Evolutionary conservation across 2,797 vertebrate species (phyloP).

Genomic region (Esox masquinongy): DNA sequence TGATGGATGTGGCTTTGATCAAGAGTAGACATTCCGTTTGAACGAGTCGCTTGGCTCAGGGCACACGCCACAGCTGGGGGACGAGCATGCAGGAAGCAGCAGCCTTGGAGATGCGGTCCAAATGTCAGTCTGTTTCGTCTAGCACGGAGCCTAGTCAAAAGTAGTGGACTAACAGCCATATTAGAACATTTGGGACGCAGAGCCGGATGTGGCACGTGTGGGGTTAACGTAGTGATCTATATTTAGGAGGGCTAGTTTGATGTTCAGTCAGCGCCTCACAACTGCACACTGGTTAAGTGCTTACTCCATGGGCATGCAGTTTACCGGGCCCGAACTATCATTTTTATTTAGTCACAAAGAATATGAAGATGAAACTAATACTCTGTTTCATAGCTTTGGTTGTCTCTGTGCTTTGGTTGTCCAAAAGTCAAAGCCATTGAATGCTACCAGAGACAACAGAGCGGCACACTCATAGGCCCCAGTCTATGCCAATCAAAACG

Average conservation of each 20-base stretch:
- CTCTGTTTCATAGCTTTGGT: not conserved
- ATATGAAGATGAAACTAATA: not conserved
- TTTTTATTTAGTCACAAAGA: not conserved
- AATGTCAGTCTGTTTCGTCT: not conserved
- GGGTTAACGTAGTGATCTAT: conserved; percentile 66
- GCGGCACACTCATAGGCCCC: not conserved
- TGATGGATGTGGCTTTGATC: conserved; percentile 63
- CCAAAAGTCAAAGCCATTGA: not conserved
- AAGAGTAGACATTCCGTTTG: conserved; percentile 69
- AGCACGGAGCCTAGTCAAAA: not conserved
- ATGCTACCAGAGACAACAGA: not conserved
- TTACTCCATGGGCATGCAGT: not conserved
- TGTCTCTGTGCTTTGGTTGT: not conserved
- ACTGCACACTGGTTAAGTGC: not conserved
- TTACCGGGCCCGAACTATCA: not conserved
- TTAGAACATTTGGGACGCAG: not conserved
- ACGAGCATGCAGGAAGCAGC: conserved; percentile 35
- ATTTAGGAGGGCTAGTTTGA: conserved; percentile 56
- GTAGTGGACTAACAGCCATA: not conserved
- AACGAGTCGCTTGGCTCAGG: conserved; percentile 68
- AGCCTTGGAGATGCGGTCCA: conserved; percentile 12
- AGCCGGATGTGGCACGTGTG: conserved; percentile 54
- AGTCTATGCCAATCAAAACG: not conserved
- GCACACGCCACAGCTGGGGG: conserved; percentile 46
- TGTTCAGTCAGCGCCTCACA: conserved; percentile 18